These are phyloP conservation scores for Hydrotaea cyrtoneurina DNA, from an alignment of 2,888 invertebrate species.

Conservation along the genomic window DNA sequence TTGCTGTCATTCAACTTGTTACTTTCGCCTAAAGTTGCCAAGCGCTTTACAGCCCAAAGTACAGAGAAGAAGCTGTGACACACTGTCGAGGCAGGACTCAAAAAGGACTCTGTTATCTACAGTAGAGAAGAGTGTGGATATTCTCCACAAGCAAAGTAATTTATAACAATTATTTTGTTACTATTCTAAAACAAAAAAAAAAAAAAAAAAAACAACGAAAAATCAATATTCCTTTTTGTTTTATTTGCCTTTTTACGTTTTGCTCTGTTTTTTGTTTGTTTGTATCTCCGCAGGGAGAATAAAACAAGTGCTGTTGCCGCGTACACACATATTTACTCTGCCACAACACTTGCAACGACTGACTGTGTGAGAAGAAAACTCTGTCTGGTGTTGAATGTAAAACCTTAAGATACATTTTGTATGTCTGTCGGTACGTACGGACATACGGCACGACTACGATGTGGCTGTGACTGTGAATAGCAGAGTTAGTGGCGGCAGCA, in stretches of 20 bases:
- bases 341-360: slow-evolving; percentile 6
- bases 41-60: neutral
- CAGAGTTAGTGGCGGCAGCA: neutral
- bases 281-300: slow-evolving; percentile 9
- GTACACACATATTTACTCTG: neutral
- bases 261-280: slow-evolving; percentile 10
- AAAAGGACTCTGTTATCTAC: neutral
- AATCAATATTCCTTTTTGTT: slow-evolving; percentile 15
- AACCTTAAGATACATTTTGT: slow-evolving; percentile 23
- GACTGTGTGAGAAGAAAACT: slow-evolving; percentile 20
- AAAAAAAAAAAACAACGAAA: neutral
- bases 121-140: neutral
- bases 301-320: neutral
- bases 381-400: slow-evolving; percentile 19
- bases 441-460: slow-evolving; percentile 6
- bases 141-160: slow-evolving; percentile 1
- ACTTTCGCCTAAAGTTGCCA: neutral
- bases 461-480: neutral
- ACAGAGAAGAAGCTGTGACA: neutral
- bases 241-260: slow-evolving; percentile 18
- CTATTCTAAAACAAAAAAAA: neutral
- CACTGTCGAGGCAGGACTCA: neutral
- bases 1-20: neutral
- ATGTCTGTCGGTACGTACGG: neutral
- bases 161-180: slow-evolving; percentile 19